Conservation (phyloP, 2,888 invertebrate species). For the Nezara viridula region DNA sequence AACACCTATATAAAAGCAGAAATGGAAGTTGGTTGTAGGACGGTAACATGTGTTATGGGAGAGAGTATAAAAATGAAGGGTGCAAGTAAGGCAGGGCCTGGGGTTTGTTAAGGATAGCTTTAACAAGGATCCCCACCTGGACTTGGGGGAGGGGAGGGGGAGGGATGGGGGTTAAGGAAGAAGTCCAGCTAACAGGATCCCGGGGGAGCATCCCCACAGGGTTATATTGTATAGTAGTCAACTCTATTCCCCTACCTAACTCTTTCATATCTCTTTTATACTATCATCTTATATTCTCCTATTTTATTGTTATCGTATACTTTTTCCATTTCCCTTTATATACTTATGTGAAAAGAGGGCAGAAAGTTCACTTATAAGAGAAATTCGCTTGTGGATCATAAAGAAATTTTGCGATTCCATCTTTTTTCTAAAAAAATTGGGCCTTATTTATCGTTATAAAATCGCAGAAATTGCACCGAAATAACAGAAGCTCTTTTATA, state of each 20-base stretch:
- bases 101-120: slow-evolving; percentile 49
- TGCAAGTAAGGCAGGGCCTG: slow-evolving; percentile 14
- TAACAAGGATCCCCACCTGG: slow-evolving; percentile 2
- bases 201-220: neutral
- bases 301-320: neutral
- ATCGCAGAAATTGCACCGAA: too few relatives aligned
- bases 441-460: too few relatives aligned
- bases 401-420: too few relatives aligned
- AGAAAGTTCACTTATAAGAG: neutral
- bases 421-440: too few relatives aligned
- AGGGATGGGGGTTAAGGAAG: neutral
- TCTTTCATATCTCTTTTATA: slow-evolving; percentile 2
- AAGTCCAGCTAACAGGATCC: slow-evolving; percentile 33
- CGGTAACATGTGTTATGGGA: neutral
- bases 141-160: neutral
- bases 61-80: slow-evolving; percentile 31
- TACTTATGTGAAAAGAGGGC: neutral
- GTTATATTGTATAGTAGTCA: neutral
- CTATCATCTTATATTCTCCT: slow-evolving; percentile 12
- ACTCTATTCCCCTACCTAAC: neutral
- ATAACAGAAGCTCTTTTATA: too few relatives aligned
- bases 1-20: neutral
- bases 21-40: neutral
- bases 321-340: neutral
- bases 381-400: too few relatives aligned